Conservation (phyloP, 2,888 invertebrate genomes). For the Pyrgus malvae region DNA sequence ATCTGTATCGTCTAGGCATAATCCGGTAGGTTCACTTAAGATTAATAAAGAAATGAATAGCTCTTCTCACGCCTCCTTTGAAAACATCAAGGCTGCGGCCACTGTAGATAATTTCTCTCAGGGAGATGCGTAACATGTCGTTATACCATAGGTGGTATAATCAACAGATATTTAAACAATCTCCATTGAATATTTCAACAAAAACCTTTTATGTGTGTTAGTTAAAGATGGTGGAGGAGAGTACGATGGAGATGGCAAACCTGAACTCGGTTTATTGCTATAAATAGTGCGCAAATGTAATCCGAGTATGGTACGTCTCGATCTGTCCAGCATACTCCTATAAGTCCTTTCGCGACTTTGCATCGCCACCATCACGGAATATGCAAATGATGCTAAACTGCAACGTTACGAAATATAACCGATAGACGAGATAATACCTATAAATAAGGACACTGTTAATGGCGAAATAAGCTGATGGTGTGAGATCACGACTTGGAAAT, state of each 20-base stretch:
- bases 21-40: too few species aligned
- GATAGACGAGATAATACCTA: conserved; percentile 68
- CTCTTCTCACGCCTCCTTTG: too few species aligned
- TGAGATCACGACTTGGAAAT: conserved; percentile 73
- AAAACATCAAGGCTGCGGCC: too few species aligned
- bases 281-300: conserved; percentile 9
- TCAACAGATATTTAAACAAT: too few species aligned
- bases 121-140: too few species aligned
- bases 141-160: too few species aligned
- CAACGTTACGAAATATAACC: conserved; percentile 65
- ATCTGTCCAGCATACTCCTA: conserved; percentile 15
- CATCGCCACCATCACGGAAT: conserved; percentile 58
- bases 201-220: too few species aligned
- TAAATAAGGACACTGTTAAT: conserved; percentile 76
- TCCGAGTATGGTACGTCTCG: conserved; percentile 20
- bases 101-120: too few species aligned
- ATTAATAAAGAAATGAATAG: too few species aligned
- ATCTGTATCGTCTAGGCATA: too few species aligned
- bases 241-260: neutral
- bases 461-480: conserved; percentile 70
- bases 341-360: conserved; percentile 24
- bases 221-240: too few species aligned
- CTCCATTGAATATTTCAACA: too few species aligned
- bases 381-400: conserved; percentile 73
- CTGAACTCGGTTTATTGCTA: neutral